Conservation (phyloP, 2,888 invertebrate species). For the Melipona bicolor region DNA sequence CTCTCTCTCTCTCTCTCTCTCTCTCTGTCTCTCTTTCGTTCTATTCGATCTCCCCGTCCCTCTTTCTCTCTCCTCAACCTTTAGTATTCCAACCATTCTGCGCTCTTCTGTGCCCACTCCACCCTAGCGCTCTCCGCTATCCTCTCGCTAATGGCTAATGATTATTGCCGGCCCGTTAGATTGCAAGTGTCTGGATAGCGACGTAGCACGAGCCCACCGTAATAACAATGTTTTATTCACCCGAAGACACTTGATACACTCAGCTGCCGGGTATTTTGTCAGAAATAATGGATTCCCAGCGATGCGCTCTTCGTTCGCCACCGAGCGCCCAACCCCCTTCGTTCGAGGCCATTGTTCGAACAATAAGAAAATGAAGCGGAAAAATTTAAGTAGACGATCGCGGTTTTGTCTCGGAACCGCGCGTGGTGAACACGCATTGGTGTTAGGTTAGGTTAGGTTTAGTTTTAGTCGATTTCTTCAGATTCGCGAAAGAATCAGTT, state of each 20-base stretch:
- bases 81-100: conserved; percentile 34
- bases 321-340: no score
- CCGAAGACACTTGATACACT: conserved; percentile 22
- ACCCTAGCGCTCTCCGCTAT: conserved; percentile 43
- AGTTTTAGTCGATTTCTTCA: no score
- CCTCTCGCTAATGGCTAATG: conserved; percentile 64
- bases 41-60: not conserved
- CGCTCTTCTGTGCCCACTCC: conserved; percentile 39
- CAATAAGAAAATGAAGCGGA: not conserved
- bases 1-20: conserved; percentile 1
- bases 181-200: conserved; percentile 44
- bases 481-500: no score
- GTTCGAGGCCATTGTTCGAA: conserved; percentile 1
- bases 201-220: conserved; percentile 14
- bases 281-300: conserved; percentile 20
- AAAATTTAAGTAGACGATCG: not conserved
- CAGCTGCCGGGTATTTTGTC: conserved; percentile 26
- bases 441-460: no score
- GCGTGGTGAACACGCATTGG: not conserved
- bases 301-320: not conserved
- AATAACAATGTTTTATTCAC: conserved; percentile 56
- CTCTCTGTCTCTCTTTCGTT: not conserved
- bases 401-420: not conserved
- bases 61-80: not conserved
- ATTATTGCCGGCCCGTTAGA: conserved; percentile 60